A percentile compares a stretch with the other conserved stretches of the same genome.
Conservation (phyloP, 2,113 vertebrate species). For the Lagopus muta region DNA sequence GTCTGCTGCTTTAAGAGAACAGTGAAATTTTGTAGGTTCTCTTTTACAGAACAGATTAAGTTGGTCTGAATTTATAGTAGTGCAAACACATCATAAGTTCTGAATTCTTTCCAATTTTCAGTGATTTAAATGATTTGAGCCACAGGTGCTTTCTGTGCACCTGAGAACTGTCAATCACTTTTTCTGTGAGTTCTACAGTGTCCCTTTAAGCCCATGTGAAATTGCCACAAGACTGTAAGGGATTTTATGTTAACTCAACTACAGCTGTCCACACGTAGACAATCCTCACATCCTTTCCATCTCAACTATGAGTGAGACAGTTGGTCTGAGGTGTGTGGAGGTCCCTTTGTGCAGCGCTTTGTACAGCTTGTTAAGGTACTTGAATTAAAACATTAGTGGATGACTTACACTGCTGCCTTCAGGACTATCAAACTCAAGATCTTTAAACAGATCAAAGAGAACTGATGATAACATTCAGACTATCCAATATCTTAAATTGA, state of each 20-base stretch:
- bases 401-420: neutral
- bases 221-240: neutral
- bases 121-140: neutral
- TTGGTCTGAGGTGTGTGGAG: neutral
- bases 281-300: neutral
- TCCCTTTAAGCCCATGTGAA: neutral
- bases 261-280: fast-evolving
- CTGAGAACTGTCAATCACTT: neutral
- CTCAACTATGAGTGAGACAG: neutral
- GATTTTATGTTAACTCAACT: neutral
- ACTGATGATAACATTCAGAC: neutral
- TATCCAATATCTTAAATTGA: neutral
- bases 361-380: neutral
- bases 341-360: neutral
- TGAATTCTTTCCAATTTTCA: neutral
- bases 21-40: neutral
- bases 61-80: neutral
- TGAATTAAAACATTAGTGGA: neutral
- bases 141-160: neutral
- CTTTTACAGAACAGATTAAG: neutral
- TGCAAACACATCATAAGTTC: neutral
- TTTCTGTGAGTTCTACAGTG: neutral
- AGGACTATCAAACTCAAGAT: neutral
- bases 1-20: neutral
- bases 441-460: neutral